A percentile compares a stretch with the other conserved stretches of the same genome.
Evolutionary conservation across 2,113 vertebrate species (phyloP).

Genomic region (Tyto alba): DNA sequence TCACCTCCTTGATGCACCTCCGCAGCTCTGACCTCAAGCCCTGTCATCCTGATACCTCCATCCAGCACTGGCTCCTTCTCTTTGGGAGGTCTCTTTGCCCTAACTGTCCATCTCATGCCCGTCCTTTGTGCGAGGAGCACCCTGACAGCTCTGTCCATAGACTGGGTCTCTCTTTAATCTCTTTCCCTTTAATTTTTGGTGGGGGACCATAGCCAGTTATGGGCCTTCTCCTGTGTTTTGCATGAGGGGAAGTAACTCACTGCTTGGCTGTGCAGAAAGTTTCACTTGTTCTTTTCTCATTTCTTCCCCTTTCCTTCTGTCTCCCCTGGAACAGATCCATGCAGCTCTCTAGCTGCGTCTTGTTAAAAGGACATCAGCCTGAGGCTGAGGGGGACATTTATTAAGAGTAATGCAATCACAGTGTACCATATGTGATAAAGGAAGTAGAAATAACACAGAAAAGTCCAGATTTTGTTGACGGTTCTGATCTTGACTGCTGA

Average conservation of each 20-base stretch:
- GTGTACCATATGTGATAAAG: not conserved
- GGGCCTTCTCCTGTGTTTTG: not conserved
- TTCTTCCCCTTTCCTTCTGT: not conserved
- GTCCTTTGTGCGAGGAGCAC: not conserved
- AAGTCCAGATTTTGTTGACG: not conserved
- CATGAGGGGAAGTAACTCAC: not conserved
- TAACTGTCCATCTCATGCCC: not conserved
- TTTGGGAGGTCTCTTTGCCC: not conserved
- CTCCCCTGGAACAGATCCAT: not conserved
- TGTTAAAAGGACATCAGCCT: not conserved
- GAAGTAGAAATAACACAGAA: not conserved
- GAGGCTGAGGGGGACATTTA: not conserved
- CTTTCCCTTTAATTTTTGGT: not conserved
- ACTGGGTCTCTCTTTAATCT: not conserved
- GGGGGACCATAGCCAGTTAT: not conserved
- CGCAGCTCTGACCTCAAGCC: not conserved
- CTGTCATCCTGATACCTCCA: not conserved
- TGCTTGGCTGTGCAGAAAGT: not conserved
- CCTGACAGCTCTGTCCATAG: not conserved
- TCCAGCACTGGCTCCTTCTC: not conserved
- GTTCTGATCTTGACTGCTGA: not conserved
- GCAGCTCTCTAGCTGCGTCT: not conserved
- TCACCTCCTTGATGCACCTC: not conserved
- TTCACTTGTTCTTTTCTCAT: slow-evolving; percentile 27
- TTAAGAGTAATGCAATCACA: not conserved